Conservation (phyloP, 1,140 invertebrate genomes). For the Sycophaga agraensis region DNA sequence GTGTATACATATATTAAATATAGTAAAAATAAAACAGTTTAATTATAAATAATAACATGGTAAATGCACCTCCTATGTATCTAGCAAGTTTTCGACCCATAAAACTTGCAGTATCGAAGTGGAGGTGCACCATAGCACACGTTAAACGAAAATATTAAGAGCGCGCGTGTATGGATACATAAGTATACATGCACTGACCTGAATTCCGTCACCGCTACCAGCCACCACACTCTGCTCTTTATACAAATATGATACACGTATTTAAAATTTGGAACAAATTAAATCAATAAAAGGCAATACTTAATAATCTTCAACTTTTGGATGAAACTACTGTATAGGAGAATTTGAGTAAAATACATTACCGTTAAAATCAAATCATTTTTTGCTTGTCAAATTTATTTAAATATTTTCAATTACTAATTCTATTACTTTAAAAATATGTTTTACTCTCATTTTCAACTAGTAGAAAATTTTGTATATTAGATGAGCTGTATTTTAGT, state of each 20-base stretch:
- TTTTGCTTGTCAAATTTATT: neutral
- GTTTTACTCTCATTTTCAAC: neutral
- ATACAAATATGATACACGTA: neutral
- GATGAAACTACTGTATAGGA: neutral
- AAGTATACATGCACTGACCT: constrained; percentile 8
- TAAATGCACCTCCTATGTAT: neutral
- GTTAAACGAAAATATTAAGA: neutral
- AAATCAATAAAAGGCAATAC: neutral
- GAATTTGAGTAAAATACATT: constrained; percentile 2
- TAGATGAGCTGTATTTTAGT: constrained; percentile 6
- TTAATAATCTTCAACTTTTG: neutral
- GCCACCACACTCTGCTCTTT: constrained; percentile 12
- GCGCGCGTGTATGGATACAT: neutral
- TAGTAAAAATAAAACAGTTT: constrained; percentile 35
- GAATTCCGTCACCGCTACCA: constrained; percentile 27
- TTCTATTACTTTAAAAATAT: neutral
- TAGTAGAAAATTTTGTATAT: neutral
- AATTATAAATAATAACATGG: constrained; percentile 6
- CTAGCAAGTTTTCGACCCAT: constrained; percentile 2
- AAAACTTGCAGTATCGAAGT: constrained; percentile 1
- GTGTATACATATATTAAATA: constrained; percentile 41
- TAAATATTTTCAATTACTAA: neutral
- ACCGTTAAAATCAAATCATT: neutral
- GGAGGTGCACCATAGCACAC: constrained; percentile 3
- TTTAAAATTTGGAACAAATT: no score